These are phyloP conservation scores for Rotaria magnacalcarata DNA, from an alignment of 2,888 invertebrate genomes.

Conservation along the genomic window DNA sequence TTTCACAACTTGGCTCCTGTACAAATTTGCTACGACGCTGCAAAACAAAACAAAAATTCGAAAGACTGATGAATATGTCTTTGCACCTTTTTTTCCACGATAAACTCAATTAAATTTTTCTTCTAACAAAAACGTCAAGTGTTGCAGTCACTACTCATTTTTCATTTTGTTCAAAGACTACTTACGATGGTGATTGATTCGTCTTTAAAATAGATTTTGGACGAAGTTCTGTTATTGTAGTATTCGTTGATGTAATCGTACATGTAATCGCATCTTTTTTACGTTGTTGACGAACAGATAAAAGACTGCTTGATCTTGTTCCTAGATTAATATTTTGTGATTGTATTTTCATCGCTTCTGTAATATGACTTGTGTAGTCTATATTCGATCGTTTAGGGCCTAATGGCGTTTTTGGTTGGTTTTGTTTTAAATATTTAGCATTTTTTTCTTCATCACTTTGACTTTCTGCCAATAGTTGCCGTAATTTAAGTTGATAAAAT, in stretches of 20 bases:
- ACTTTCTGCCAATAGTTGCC: not conserved
- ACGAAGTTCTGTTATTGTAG: not conserved
- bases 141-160: no score
- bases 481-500: conserved; percentile 26
- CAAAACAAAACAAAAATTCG: no score
- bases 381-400: not conserved
- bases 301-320: not conserved
- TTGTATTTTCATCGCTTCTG: not conserved
- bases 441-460: not conserved
- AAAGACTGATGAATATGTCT: no score
- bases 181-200: not conserved
- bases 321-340: not conserved
- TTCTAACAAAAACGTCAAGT: no score
- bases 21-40: no score
- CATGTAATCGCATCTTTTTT: not conserved
- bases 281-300: not conserved
- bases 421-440: not conserved
- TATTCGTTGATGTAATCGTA: not conserved
- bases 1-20: no score
- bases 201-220: not conserved
- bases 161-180: not conserved
- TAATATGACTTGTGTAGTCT: not conserved
- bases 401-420: not conserved
- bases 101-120: no score
- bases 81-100: no score